Base-by-base conservation (phyloP, 2,888 invertebrate genomes). In the Laspeyria flexula region DNA sequence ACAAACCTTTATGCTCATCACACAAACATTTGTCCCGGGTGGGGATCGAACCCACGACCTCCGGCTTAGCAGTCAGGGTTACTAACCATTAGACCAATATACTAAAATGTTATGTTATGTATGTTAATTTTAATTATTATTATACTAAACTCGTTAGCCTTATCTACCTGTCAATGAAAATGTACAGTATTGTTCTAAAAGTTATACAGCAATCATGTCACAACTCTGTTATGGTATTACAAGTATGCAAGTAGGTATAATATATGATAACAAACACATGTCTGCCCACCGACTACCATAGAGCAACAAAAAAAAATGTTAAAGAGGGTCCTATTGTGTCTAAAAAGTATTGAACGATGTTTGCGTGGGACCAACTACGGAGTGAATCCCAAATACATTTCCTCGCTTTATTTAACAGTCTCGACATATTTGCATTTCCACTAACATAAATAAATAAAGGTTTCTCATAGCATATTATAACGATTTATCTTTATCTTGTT, bases 381-480 rank as follows among this genome's bases (percentile, higher is more conserved):
- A 35, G 7, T 47, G 48, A 42, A 27, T 44, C 64, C 46, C 39
- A 56, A 59, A 63, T 51, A 46, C 52, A 35, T 49, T 40, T 43
- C 34, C 30, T 12, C 55, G 27, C 54, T 66, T 57, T 56, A 57
- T 55, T 60, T 49, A 60, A 55, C 39, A 45, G 55, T 37, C 50
- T 53, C 51, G 53, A 52, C 55, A 58, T 58, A 60, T 66, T 60
- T 58, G 57, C 57, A 63, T 67, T 60, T 60, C 49, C 53, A 66
- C 44, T 55, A 53, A 63, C 55, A 49, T 61, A 61, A 65, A 63
- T 53, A 63, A 63, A 57, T 51, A 55, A 53, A 33, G 41, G 27
- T 35, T 44, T 42, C 44, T 42, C 39, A 31, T 40, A 10, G 43
- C 41, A 46, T 55, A 55, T 66, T 57, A 57, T 51, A 47, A 35